Evolutionary conservation across 2,888 invertebrate species (phyloP), one percentile per base, ranked within the genome.

Genomic region (Cephus runcator): DNA sequence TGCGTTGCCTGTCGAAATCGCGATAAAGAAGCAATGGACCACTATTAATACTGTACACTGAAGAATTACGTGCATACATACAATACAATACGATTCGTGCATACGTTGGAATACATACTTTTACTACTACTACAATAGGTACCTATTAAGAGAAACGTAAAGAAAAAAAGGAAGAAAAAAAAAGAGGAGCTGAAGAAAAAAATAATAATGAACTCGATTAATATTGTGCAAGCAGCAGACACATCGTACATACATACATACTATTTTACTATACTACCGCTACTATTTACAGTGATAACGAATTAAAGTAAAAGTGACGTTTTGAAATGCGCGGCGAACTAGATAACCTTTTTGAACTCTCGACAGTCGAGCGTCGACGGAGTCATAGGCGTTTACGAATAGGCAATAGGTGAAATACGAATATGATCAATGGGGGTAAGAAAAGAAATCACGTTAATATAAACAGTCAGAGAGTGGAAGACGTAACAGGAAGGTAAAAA

Each of bases 211-310:
- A 69, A 76, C 76, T 80, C 69, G 76, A 74, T 75, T 76, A 80
- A 75, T 69, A 78, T 76, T 76, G 78, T 75, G 73, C 74, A 78
- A 76, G 69, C 80, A 78, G 74, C 80, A 80, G 76, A 77, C 76
- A 78, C 77, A 76, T 79, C 77, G 77, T 79, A 75, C 79, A 77
- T 79, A 77, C 56, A 56, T 56, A 79, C 77, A 77, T 80, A 77
- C 76, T 81, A 79, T 81, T 79, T 81, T 81, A 81, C 78, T 81
- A 79, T 78, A 81, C 79, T 78, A 80, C 78, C 73, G 79, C 79
- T 79, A 80, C 76, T 76, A 79, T 81, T 79, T 76, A 79, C 74
- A 56, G 56, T 56, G 56, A 56, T 56, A 56, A 56, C 56, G 56
- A 56, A 56, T 56, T 56, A 56, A 56, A 23, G 56, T 56, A 56